phyloP scores from a whole-genome alignment of 2,113 vertebrate species.

The Otus sunia region DNA sequence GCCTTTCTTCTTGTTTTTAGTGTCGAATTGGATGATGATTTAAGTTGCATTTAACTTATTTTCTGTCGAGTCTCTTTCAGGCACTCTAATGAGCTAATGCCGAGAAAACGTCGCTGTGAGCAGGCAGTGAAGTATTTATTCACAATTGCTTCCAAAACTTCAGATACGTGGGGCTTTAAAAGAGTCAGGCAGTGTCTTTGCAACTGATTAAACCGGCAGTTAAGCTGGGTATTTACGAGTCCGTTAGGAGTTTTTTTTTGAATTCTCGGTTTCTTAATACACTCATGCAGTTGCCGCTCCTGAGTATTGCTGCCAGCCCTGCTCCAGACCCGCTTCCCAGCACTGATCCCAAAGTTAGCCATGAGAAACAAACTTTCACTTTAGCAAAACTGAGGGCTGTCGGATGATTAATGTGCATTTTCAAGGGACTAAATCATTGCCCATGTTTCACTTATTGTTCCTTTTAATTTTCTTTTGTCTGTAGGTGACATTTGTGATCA shows the following conservation, averaged over 20 bases:
- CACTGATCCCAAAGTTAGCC: not conserved
- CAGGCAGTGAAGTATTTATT: conserved; percentile 15
- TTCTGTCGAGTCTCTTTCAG: not conserved
- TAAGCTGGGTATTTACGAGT: not conserved
- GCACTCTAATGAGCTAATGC: not conserved
- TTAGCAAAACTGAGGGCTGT: not conserved
- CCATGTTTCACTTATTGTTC: not conserved
- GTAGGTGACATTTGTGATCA: conserved; percentile 44
- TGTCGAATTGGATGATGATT: not conserved
- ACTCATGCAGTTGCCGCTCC: not conserved
- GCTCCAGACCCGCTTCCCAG: not conserved
- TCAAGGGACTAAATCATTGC: not conserved
- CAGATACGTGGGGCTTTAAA: not conserved
- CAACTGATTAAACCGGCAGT: not conserved
- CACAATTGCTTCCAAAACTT: not conserved
- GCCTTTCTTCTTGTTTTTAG: not conserved
- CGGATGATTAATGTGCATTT: conserved; percentile 6
- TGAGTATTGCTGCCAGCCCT: not conserved
- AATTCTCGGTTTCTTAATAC: not conserved
- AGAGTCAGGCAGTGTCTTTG: not conserved
- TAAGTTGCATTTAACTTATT: not conserved
- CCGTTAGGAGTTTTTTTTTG: not conserved
- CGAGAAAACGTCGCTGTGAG: not conserved
- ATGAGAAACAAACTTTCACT: not conserved
- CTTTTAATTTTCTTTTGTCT: conserved; percentile 55